Conservation (phyloP, 2,113 vertebrate species). For the Gasterosteus nipponicus region DNA sequence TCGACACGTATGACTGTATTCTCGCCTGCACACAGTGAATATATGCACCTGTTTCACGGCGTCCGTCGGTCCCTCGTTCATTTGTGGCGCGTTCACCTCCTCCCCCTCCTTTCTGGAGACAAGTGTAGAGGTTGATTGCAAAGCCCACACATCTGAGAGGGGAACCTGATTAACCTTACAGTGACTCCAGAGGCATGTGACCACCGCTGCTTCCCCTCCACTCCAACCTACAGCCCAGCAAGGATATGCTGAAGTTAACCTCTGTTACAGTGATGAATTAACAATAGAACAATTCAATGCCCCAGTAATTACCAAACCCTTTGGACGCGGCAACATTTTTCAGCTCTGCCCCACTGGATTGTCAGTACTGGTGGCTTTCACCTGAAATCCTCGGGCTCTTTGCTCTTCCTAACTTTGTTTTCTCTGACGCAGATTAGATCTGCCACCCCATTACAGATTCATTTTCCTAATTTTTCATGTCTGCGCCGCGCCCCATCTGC, state of each 20-base stretch:
- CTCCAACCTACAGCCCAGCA: slow-evolving; percentile 89
- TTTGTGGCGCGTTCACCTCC: slow-evolving; percentile 5
- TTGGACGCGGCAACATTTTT: slow-evolving; percentile 98
- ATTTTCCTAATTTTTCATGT: slow-evolving; percentile 99
- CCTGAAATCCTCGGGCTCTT: slow-evolving; percentile 92
- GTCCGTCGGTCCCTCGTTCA: slow-evolving; percentile 21
- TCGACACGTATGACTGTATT: slow-evolving; percentile 16
- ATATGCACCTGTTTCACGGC: slow-evolving; percentile 6
- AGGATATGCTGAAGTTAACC: slow-evolving; percentile 98
- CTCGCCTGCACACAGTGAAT: slow-evolving; percentile 26
- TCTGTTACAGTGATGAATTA: slow-evolving; percentile 98
- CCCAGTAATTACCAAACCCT: slow-evolving; percentile 99
- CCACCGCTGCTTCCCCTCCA: slow-evolving; percentile 84
- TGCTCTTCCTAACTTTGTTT: slow-evolving; percentile 99
- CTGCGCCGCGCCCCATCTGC: slow-evolving; percentile 99
- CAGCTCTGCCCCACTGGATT: slow-evolving; percentile 93
- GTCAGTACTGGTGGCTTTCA: slow-evolving; percentile 92
- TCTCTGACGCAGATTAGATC: slow-evolving; percentile 99
- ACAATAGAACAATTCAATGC: slow-evolving; percentile 99
- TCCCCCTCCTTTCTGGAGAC: background rate
- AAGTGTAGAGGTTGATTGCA: slow-evolving; percentile 77
- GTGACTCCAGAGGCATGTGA: slow-evolving; percentile 91
- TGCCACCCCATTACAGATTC: slow-evolving; percentile 99
- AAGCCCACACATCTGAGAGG: slow-evolving; percentile 87
- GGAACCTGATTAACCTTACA: slow-evolving; percentile 98